A percentile compares a stretch with the other conserved stretches of the same genome.
Conservation (phyloP, 1,140 invertebrate genomes). For the Pseudachorutes palmiensis region DNA sequence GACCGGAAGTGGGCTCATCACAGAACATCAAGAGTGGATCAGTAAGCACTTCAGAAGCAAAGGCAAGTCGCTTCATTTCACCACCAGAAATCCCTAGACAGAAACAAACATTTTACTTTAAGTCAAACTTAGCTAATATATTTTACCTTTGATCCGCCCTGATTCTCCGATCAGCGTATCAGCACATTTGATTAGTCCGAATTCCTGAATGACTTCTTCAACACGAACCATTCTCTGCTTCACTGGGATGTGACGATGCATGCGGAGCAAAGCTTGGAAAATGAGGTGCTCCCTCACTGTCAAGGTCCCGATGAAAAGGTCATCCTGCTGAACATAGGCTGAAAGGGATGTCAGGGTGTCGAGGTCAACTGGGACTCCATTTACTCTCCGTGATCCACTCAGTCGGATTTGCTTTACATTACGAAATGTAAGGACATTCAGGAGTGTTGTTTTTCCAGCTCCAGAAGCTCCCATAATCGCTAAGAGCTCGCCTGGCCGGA, state of each 20-base stretch:
- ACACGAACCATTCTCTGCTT: conserved; percentile 68
- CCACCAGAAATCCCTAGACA: conserved; percentile 78
- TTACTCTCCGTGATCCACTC: conserved; percentile 33
- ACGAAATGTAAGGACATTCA: conserved; percentile 51
- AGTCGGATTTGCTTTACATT: conserved; percentile 41
- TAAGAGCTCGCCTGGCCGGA: conserved; percentile 47
- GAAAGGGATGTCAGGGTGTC: conserved; percentile 47
- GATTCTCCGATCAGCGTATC: conserved; percentile 78
- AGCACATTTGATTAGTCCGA: conserved; percentile 63
- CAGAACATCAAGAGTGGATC: conserved; percentile 92
- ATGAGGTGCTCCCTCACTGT: conserved; percentile 81
- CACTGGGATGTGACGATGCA: conserved; percentile 71
- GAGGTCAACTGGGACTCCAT: conserved; percentile 38
- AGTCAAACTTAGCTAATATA: neutral
- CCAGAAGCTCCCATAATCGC: conserved; percentile 50
- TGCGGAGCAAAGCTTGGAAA: conserved; percentile 85
- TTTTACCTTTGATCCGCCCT: conserved; percentile 54
- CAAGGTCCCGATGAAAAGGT: conserved; percentile 83
- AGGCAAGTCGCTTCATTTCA: conserved; percentile 68
- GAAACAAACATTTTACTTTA: neutral
- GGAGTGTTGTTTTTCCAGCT: conserved; percentile 52
- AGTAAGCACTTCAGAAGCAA: conserved; percentile 55
- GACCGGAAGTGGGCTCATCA: conserved; percentile 88
- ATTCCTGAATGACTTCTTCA: conserved; percentile 75
- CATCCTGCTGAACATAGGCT: conserved; percentile 92